Conservation (phyloP, 2,113 vertebrate species). For the Lates calcarifer region DNA sequence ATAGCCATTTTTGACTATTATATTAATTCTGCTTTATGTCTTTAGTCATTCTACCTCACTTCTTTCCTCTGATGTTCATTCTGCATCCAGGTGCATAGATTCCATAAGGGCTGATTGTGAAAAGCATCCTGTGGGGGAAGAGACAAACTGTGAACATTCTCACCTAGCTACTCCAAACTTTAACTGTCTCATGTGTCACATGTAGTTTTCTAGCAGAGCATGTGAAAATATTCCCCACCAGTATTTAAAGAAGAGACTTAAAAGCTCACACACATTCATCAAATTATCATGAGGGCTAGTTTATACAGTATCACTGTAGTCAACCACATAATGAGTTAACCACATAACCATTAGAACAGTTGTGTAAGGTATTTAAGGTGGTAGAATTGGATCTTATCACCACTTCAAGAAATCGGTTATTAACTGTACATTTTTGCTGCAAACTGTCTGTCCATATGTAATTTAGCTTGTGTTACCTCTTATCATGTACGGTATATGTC, state of each 20-base stretch:
- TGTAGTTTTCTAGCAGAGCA: not conserved
- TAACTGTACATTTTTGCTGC: not conserved
- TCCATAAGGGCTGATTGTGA: not conserved
- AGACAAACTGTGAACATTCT: not conserved
- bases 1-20: not conserved
- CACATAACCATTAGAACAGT: not conserved
- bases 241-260: not conserved
- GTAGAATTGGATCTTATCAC: not conserved
- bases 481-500: not conserved
- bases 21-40: constrained; percentile 11
- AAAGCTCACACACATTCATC: not conserved
- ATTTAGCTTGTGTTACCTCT: not conserved
- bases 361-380: not conserved
- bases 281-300: constrained; percentile 15
- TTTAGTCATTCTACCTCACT: constrained; percentile 58
- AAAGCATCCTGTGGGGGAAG: not conserved
- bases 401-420: not conserved
- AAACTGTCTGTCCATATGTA: not conserved
- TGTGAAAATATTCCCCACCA: not conserved
- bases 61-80: constrained; percentile 16
- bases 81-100: not conserved
- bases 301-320: not conserved
- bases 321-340: not conserved
- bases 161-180: not conserved
- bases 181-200: not conserved